Evolutionary conservation across 1,140 invertebrate species (phyloP).

Genomic region (Metaphire vulgaris): DNA sequence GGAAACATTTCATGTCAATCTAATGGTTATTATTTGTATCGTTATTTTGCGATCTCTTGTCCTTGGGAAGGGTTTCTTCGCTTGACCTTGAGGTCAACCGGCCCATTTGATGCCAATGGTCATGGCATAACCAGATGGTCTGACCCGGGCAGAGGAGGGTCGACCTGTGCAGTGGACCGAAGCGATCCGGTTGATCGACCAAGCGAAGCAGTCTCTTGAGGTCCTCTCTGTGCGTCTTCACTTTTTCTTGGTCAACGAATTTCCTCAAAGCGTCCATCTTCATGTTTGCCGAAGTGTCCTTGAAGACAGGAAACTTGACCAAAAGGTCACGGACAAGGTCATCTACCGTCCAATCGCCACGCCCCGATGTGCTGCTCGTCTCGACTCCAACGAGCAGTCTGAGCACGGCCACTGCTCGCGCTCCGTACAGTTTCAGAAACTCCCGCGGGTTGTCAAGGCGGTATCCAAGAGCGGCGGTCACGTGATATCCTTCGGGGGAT

Average conservation of each 20-base stretch:
- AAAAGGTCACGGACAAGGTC: constrained; percentile 16
- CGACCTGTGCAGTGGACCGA: constrained; percentile 20
- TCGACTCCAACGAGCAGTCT: constrained; percentile 7
- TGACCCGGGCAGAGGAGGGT: constrained; percentile 20
- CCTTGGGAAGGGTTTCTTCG: too few species aligned
- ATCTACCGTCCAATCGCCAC: constrained; percentile 12
- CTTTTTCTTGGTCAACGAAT: constrained; percentile 8
- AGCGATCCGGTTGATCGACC: constrained; percentile 15
- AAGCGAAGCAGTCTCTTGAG: constrained; percentile 20
- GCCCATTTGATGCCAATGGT: constrained; percentile 26
- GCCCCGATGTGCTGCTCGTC: neutral
- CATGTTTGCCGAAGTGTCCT: neutral
- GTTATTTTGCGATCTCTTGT: too few species aligned
- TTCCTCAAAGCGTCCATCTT: constrained; percentile 1
- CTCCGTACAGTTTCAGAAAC: constrained; percentile 24
- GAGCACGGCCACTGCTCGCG: constrained; percentile 18
- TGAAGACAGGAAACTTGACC: constrained; percentile 8
- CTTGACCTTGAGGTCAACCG: constrained; percentile 17
- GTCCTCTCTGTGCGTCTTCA: constrained; percentile 9
- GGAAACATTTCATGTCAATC: too few species aligned
- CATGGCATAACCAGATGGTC: constrained; percentile 24
- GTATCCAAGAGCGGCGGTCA: constrained; percentile 27
- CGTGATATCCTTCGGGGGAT: constrained; percentile 29
- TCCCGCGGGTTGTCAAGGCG: constrained; percentile 22
- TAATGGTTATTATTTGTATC: too few species aligned